phyloP scores from a whole-genome alignment of 1,140 invertebrate genomes.

The Holcopasites calliopsidis region DNA sequence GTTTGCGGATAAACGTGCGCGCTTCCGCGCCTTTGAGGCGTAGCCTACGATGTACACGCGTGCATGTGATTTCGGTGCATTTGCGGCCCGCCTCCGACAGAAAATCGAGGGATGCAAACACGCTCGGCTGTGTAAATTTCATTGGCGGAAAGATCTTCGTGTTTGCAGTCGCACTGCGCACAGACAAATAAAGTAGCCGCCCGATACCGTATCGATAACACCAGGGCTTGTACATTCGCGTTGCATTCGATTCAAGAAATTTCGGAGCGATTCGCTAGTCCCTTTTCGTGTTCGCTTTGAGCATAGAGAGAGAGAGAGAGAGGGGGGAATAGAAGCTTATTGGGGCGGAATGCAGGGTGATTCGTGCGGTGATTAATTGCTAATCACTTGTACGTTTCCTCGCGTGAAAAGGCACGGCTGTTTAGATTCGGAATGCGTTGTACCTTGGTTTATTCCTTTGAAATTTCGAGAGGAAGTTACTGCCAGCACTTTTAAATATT shows the following conservation, averaged over 20 bases:
- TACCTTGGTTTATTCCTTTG: too few species aligned
- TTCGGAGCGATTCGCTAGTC: background rate
- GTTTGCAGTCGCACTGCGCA: background rate
- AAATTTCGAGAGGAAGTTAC: too few species aligned
- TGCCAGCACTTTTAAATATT: too few species aligned
- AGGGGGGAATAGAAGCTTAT: too few species aligned
- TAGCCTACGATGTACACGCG: background rate
- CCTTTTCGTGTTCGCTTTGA: background rate
- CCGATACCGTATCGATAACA: background rate
- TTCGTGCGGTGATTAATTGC: background rate
- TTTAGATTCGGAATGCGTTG: background rate
- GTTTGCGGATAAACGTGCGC: background rate
- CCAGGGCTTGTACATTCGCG: background rate
- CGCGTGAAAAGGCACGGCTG: background rate
- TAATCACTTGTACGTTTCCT: background rate
- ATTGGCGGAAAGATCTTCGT: conserved; percentile 8
- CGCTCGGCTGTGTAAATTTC: background rate
- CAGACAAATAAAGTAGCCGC: background rate
- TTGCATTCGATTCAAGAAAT: background rate
- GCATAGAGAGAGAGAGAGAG: too few species aligned
- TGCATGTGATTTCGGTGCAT: background rate
- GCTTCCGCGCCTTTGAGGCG: background rate
- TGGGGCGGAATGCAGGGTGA: too few species aligned
- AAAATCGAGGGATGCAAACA: background rate
- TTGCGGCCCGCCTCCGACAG: background rate